Percentiles rank a stretch among this genome's conserved stretches.
These are phyloP conservation scores for Pempheris klunzingeri DNA, from an alignment of 2,797 vertebrate species.

Conservation along the genomic window DNA sequence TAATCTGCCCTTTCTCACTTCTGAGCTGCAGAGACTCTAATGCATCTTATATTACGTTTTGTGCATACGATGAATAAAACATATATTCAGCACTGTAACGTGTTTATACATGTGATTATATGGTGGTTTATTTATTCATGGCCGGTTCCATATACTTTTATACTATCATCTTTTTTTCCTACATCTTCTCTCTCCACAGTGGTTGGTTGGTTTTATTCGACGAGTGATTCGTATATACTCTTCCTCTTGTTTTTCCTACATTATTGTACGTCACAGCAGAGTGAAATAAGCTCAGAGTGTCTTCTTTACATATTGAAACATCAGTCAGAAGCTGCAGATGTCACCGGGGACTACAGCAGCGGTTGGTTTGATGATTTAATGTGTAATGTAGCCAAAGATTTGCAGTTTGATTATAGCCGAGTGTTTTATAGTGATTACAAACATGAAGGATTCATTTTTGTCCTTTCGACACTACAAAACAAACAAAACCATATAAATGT, in stretches of 20 bases:
- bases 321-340: conserved; percentile 10
- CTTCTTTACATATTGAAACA: background rate
- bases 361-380: background rate
- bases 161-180: background rate
- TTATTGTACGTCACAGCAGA: background rate
- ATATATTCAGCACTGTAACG: background rate
- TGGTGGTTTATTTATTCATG: background rate
- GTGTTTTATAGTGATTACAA: conserved; percentile 18
- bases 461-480: conserved; percentile 2
- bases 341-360: background rate
- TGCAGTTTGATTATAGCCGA: background rate
- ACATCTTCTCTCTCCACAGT: background rate
- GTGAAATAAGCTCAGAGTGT: background rate
- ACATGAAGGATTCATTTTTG: background rate
- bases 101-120: background rate
- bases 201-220: background rate
- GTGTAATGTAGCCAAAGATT: conserved; percentile 26
- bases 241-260: background rate
- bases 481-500: too few species aligned
- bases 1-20: background rate
- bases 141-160: background rate
- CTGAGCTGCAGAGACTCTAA: background rate
- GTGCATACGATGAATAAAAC: background rate
- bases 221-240: too few species aligned
- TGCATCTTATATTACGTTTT: background rate